Percentiles rank a stretch among this genome's conserved stretches.
These are phyloP conservation scores for Seira musarum DNA, from an alignment of 2,888 invertebrate genomes.

Conservation along the genomic window DNA sequence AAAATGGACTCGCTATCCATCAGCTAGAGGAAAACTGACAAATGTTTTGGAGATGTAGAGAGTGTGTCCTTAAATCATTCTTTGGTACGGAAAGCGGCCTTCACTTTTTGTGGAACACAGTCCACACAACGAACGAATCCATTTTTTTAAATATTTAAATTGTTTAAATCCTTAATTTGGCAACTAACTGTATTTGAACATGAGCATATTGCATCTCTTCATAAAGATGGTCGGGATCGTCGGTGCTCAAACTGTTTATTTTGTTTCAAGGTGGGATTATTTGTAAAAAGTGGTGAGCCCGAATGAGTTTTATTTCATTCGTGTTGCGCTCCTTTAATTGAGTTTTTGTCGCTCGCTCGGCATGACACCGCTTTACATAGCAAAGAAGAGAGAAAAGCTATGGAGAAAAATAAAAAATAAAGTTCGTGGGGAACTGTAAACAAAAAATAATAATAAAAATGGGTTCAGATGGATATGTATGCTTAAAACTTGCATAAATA, in stretches of 20 bases:
- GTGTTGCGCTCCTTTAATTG: slow-evolving; percentile 57
- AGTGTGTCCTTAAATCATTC: no score
- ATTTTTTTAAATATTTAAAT: no score
- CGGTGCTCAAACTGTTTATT: slow-evolving; percentile 43
- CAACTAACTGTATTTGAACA: no score
- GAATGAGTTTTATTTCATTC: slow-evolving; percentile 61
- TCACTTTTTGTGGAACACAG: no score
- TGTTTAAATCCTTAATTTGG: background rate
- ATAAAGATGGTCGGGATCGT: no score
- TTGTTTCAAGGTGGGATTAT: slow-evolving; percentile 60
- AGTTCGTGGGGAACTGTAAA: slow-evolving; percentile 13
- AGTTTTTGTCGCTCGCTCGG: slow-evolving; percentile 58
- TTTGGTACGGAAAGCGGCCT: no score
- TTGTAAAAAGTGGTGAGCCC: slow-evolving; percentile 59
- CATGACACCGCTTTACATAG: slow-evolving; percentile 9
- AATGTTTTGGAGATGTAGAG: background rate
- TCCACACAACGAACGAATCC: no score
- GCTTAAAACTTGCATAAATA: background rate
- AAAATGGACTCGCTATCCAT: background rate
- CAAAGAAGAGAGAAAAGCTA: background rate
- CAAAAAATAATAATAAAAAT: background rate
- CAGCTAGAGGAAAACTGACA: background rate
- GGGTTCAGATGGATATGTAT: background rate
- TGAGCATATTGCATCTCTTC: no score
- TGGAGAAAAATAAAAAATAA: background rate